Evolutionary conservation across 2,888 invertebrate species (phyloP), one percentile per base, ranked within the genome.

Genomic region (Thysanoteuthis rhombus): DNA sequence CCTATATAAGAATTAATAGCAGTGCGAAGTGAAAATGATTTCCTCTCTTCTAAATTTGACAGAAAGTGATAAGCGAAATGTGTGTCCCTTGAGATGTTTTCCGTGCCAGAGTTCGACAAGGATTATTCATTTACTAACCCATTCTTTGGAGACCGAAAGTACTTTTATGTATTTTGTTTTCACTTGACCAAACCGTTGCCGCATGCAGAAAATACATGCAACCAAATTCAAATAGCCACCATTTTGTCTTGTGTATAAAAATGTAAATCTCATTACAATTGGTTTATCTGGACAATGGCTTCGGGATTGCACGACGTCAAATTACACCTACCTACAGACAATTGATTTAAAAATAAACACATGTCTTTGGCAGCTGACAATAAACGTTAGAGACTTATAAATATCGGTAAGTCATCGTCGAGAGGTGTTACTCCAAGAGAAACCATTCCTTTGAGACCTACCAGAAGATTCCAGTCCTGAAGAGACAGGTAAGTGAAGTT

Each of bases 341-440:
- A 16, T 4, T n/a, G n/a, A 16, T 75, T 75, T 75, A 75, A 75
- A 75, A 75, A 75, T 75, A 75, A 75, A 75, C 75, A 75, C n/a
- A 75, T 75, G 75, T 75, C 75, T n/a, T n/a, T n/a, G n/a, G n/a
- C 75, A 75, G 75, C 75, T 75, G 75, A 75, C 75, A 75, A 75
- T 75, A 36, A 75, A 75, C 36, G 36, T 75, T 75, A 75, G 75
- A 75, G n/a, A 12, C 75, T 75, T 75, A 75, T 75, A 75, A 75
- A 75, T 75, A 75, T 75, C n/a, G 75, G n/a, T n/a, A 75, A 75
- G n/a, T 1, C n/a, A 75, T 75, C n/a, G n/a, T 75, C n/a, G n/a
- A 36, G n/a, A 75, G 36, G 75, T 75, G 75, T 75, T 75, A 75
- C 36, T 75, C 75, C n/a, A 75, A 75, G 75, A n/a, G 19, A 75